Evolutionary conservation across 2,113 vertebrate species (phyloP).

Genomic region (Azemiops feae): DNA sequence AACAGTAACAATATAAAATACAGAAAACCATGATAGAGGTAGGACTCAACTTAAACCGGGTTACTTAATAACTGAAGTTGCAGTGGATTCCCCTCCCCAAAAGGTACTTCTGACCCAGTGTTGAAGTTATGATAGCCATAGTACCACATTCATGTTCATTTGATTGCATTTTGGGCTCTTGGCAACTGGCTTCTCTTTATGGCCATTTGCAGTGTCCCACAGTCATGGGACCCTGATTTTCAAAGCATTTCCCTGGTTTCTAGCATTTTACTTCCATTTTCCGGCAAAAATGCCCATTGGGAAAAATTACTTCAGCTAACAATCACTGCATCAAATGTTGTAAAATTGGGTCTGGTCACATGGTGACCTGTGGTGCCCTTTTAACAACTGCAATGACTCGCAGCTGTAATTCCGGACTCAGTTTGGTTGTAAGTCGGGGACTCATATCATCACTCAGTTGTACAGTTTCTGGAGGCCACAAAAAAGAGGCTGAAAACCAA

Average conservation of each 20-base stretch:
- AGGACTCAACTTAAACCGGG: not conserved
- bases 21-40: not conserved
- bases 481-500: not conserved
- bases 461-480: not conserved
- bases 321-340: not conserved
- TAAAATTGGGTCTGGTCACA: not conserved
- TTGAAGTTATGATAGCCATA: not conserved
- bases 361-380: not conserved
- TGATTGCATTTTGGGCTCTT: not conserved
- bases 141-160: not conserved
- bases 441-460: not conserved
- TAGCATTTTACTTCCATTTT: not conserved
- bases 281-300: not conserved
- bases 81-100: not conserved
- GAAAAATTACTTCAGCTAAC: not conserved
- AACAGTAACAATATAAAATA: not conserved
- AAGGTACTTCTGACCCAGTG: not conserved
- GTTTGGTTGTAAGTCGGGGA: not conserved
- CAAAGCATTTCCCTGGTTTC: not conserved
- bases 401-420: not conserved
- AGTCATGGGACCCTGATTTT: not conserved
- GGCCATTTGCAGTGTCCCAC: not conserved
- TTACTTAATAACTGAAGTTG: not conserved
- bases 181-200: not conserved
- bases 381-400: not conserved